Percentiles rank a stretch among this genome's conserved stretches.
Evolutionary conservation across 2,888 invertebrate species (phyloP).

Genomic region (Tetropium fuscum): DNA sequence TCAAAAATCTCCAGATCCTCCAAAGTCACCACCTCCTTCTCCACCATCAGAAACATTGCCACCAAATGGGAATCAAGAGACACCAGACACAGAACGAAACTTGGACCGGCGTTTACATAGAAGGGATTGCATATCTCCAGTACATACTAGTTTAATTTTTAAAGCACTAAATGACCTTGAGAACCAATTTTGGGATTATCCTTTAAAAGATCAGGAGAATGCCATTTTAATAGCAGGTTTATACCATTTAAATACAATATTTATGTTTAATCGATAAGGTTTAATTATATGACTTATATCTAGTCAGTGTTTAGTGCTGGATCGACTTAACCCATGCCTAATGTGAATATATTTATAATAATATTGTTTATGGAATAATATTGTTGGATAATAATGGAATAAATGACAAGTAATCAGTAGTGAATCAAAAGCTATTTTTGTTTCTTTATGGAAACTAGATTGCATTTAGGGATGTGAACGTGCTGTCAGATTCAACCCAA

Average conservation of each 20-base stretch:
- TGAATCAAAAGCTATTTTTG: too few species aligned
- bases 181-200: conserved; percentile 53
- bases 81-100: conserved; percentile 3
- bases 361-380: too few species aligned
- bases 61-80: not conserved
- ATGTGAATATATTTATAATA: too few species aligned
- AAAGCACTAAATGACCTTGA: conserved; percentile 54
- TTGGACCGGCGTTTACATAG: not conserved
- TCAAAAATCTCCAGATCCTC: not conserved
- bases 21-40: not conserved
- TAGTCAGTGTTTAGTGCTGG: conserved; percentile 11
- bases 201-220: conserved; percentile 42
- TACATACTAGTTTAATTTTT: conserved; percentile 47
- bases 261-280: conserved; percentile 23
- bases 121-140: not conserved
- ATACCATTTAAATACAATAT: conserved; percentile 54
- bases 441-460: too few species aligned
- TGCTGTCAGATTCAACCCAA: too few species aligned
- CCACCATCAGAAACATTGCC: not conserved
- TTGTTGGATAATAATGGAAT: too few species aligned
- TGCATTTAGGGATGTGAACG: too few species aligned
- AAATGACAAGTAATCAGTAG: too few species aligned
- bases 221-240: conserved; percentile 56
- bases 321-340: too few species aligned
- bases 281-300: not conserved